Evolutionary conservation across 2,113 vertebrate species (phyloP), one percentile per base, ranked within the genome.

Genomic region (Rhodinocichla rosea): DNA sequence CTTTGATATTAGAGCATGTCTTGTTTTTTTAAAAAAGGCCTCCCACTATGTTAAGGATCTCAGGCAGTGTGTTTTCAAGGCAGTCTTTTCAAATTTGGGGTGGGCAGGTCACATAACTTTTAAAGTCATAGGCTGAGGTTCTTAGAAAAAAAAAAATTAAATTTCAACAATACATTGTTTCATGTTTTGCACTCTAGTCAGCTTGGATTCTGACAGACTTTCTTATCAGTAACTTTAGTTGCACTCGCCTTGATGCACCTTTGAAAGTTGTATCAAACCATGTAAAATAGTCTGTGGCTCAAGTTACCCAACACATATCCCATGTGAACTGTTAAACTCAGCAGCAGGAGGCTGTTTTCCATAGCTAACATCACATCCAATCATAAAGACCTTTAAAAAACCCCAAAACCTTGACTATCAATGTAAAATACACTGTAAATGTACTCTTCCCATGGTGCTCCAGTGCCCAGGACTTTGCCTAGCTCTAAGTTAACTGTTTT

Each of bases 61-160:
- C 75, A 91, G 90, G 89, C 90, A 91, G 69, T 33, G 22, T 40
- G 53, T 85, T 94, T 83, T 92, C 93, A 50, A 63, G 73, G 60
- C 37, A 87, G 80, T 87, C 50, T 89, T 95, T 95, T 90, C 83
- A 92, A 80, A 92, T 92, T 73, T 35, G 76, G 37, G 12, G 33
- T 40, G 39, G 79, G 83, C 13, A 87, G 22, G 33, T 86, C 60
- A 84, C n/a, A 23, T 14, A 91, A 73, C 35, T 73, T 49, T 37
- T 76, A 13, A 94, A 91, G 57, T 75, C 70, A 68, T 7, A 65
- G 42, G 49, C 13, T 93, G 56, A 96, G 22, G 45, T 52, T 73
- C 50, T 81, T 92, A 49, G 35, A n/a, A n/a, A n/a, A n/a, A 82
- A 80, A 84, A 71, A 76, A 73, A 77, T 50, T 10, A 17, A 76